A percentile compares a stretch with the other conserved stretches of the same genome.
Evolutionary conservation across 2,113 vertebrate species (phyloP).

Genomic region (Xiphias gladius): DNA sequence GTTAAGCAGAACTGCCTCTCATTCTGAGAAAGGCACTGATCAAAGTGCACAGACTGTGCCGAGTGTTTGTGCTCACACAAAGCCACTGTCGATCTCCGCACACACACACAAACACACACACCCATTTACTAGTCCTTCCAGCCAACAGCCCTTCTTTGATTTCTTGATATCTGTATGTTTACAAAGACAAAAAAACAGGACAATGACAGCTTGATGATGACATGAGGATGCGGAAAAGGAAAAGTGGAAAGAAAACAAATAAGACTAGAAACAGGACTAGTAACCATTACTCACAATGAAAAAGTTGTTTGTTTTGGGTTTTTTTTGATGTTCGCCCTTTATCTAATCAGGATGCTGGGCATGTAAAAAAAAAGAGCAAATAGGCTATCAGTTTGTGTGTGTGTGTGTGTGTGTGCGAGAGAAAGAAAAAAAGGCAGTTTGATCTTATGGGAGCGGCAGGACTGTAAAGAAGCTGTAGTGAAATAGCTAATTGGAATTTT

Average conservation of each 20-base stretch:
- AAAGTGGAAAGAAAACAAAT: not conserved
- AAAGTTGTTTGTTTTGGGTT: not conserved
- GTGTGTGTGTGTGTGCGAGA: not conserved
- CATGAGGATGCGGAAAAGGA: not conserved
- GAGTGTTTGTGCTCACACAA: not conserved
- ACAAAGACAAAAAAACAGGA: not conserved
- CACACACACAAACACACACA: not conserved
- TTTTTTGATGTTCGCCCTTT: not conserved
- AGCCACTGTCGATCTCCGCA: not conserved
- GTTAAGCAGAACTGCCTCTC: not conserved
- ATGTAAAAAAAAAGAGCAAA: not conserved
- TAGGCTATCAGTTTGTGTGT: no score
- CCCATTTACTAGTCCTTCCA: not conserved
- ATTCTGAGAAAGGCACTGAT: not conserved
- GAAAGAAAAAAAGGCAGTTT: not conserved
- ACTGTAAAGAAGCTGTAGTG: not conserved
- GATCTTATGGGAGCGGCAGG: not conserved
- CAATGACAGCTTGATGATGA: not conserved
- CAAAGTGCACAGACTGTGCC: not conserved
- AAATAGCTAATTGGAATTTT: not conserved
- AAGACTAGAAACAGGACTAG: not conserved
- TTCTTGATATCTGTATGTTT: not conserved
- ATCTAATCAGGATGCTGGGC: constrained; percentile 42
- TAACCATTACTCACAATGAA: constrained; percentile 24
- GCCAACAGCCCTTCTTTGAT: not conserved